A percentile compares a stretch with the other conserved stretches of the same genome.
phyloP scores from a whole-genome alignment of 2,113 vertebrate genomes.

The Cichladusa arquata region DNA sequence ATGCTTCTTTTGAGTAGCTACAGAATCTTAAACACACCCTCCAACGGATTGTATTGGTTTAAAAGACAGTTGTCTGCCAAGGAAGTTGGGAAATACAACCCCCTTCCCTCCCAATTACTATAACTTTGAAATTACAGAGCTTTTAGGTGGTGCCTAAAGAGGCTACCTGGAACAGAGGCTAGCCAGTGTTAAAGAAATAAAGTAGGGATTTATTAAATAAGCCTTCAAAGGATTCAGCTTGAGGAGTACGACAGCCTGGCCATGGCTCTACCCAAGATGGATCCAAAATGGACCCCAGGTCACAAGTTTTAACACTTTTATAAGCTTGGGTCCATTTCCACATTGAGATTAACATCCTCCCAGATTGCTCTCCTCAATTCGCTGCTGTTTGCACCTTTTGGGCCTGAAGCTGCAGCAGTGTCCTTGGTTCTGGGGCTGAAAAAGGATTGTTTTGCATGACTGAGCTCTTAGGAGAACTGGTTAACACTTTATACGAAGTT shows the following conservation, averaged over 20 bases:
- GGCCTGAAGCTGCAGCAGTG: not conserved
- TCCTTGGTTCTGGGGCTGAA: too few species aligned
- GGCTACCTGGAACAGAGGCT: not conserved
- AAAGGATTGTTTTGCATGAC: not conserved
- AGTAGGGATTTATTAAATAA: not conserved
- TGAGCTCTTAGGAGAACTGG: not conserved
- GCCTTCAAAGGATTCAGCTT: not conserved
- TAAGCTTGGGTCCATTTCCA: not conserved
- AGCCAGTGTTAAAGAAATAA: not conserved
- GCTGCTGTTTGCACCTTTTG: not conserved
- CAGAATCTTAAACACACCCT: not conserved
- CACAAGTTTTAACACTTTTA: not conserved
- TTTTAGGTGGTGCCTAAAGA: not conserved
- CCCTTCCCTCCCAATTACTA: not conserved
- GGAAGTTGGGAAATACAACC: not conserved
- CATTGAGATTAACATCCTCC: not conserved
- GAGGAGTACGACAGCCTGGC: not conserved
- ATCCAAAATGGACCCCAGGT: accelerated
- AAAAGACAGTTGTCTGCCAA: not conserved
- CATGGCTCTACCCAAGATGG: not conserved
- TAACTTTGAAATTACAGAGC: not conserved
- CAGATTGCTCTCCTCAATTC: not conserved
- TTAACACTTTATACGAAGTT: not conserved
- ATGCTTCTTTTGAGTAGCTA: not conserved
- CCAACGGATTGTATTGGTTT: not conserved